phyloP scores from a whole-genome alignment of 2,113 vertebrate species.

The Phyllostomus discolor region DNA sequence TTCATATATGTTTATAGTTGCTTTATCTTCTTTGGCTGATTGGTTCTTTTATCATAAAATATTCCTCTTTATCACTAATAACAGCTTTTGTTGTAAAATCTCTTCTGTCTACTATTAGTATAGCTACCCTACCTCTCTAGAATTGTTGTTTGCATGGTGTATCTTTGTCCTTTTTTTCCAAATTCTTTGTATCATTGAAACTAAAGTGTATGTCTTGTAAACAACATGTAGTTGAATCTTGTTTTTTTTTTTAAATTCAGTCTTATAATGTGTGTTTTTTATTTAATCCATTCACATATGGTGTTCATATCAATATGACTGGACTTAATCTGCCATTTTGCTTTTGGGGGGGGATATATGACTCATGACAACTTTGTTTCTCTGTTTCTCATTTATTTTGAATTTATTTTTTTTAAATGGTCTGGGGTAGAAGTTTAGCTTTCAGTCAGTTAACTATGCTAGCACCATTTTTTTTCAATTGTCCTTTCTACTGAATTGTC shows the following conservation, averaged over 20 bases:
- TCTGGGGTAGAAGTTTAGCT: neutral
- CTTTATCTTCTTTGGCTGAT: neutral
- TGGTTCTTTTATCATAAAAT: neutral
- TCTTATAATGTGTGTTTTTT: neutral
- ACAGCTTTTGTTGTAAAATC: constrained; percentile 26
- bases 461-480: neutral
- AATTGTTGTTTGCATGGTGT: neutral
- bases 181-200: constrained; percentile 5
- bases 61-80: neutral
- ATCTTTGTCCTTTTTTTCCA: neutral
- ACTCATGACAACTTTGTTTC: neutral
- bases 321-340: neutral
- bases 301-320: neutral
- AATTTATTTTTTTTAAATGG: constrained; percentile 9
- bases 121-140: neutral
- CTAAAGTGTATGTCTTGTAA: neutral
- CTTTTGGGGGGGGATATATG: neutral
- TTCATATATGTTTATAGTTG: too few relatives aligned
- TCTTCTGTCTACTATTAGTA: constrained; percentile 2
- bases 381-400: constrained; percentile 36
- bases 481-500: constrained; percentile 22
- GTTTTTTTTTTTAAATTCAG: neutral
- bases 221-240: neutral
- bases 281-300: constrained; percentile 6
- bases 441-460: neutral